These are phyloP conservation scores for Drosophila lacteicornis DNA, from an alignment of 1,140 invertebrate species.

Conservation along the genomic window DNA sequence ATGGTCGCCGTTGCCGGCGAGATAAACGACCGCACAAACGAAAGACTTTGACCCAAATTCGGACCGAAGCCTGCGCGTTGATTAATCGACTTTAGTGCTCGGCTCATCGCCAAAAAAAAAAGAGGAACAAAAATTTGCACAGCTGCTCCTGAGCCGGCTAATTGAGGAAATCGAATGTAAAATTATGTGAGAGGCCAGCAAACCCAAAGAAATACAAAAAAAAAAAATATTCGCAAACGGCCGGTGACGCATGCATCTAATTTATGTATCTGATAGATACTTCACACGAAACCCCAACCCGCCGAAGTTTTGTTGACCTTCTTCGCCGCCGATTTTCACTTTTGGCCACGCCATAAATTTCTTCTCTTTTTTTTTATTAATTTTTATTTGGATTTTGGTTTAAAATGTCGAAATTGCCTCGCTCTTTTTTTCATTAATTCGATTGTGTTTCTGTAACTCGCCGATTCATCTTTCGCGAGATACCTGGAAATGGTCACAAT, in stretches of 20 bases:
- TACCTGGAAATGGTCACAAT: slow-evolving; percentile 41
- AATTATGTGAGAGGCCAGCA: slow-evolving; percentile 63
- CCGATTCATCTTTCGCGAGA: slow-evolving; percentile 41
- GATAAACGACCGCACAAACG: slow-evolving; percentile 51
- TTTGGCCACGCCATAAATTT: slow-evolving; percentile 55
- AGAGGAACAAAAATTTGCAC: slow-evolving; percentile 32
- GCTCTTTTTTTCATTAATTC: slow-evolving; percentile 15
- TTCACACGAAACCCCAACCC: slow-evolving; percentile 26
- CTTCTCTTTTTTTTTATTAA: slow-evolving; percentile 1
- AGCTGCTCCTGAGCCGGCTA: slow-evolving; percentile 58
- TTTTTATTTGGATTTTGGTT: neutral
- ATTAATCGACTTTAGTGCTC: slow-evolving; percentile 65
- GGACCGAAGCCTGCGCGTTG: slow-evolving; percentile 55
- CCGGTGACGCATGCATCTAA: slow-evolving; percentile 57
- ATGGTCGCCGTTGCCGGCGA: slow-evolving; percentile 27
- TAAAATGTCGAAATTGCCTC: slow-evolving; percentile 25
- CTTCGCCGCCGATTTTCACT: slow-evolving; percentile 46
- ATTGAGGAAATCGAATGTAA: slow-evolving; percentile 80
- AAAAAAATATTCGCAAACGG: slow-evolving; percentile 31
- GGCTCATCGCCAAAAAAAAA: slow-evolving; percentile 51
- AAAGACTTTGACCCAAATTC: slow-evolving; percentile 69
- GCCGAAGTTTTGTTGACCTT: slow-evolving; percentile 34
- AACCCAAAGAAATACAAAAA: slow-evolving; percentile 1
- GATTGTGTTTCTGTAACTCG: slow-evolving; percentile 22
- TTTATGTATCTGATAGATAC: slow-evolving; percentile 67